Base-by-base conservation (phyloP, 1,140 invertebrate genomes). In the Philaenus spumarius region DNA sequence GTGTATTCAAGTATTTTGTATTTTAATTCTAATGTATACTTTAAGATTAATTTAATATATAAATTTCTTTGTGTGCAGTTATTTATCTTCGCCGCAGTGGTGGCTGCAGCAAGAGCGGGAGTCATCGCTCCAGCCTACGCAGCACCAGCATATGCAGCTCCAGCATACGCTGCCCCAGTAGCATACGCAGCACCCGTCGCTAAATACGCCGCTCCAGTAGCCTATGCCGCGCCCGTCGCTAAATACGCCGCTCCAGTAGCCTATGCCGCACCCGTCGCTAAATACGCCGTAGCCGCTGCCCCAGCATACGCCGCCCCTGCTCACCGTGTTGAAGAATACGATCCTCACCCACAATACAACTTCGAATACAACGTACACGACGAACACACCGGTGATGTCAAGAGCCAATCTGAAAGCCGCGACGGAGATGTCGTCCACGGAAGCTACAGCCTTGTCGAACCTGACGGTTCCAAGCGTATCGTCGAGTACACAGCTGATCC, bases 61-160 rank as follows among this genome's bases (percentile, higher is more conserved):
- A 4, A 30, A 30, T 30, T 30, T 3, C 26, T 30, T 30, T 30
- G 26, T 30, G 26, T 30, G 26, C 51, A 53, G 51, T 53, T 53
- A 7, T 19, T 35, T 35, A 23, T 53, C 11, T 24, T 53, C 24
- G 51, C 35, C n/a, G 51, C 34, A 12, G 30, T 53, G 5, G n/a
- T 53, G 34, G 51, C 24, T 15, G 51, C 22, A 20, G 51, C 35
- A 2, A 53, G 34, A 9, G 48, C 48, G 14, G 51, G 51, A 24
- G 34, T 39, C 19, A 35, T 39, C 40, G 40, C 40, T 20, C 35
- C 35, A 9, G 35, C 35, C 9, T 37, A 37, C 35, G 35, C 35
- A 37, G n/a, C 40, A 3, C n/a, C 40, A 4, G 40, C 40, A 3
- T 42, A 42, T 20, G 40, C 40, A 15, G 40, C 40, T 12, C 40